Percentiles rank a stretch among this genome's conserved stretches.
Evolutionary conservation across 2,113 vertebrate genomes (phyloP).

Genomic region (Chionis minor): DNA sequence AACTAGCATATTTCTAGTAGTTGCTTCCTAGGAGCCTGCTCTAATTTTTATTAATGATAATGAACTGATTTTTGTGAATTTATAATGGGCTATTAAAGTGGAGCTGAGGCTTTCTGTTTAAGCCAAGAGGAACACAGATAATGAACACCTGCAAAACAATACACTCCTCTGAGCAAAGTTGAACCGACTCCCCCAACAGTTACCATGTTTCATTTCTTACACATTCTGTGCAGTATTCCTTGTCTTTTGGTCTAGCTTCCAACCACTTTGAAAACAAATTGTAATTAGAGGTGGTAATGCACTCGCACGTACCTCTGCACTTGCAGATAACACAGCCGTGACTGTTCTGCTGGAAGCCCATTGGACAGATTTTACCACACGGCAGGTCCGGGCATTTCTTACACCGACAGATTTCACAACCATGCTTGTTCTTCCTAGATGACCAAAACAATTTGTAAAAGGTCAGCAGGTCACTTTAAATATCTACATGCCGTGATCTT

Average conservation of each 20-base stretch:
- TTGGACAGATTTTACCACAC: slow-evolving; percentile 85
- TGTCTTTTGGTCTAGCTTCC: background rate
- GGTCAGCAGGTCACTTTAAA: slow-evolving; percentile 46
- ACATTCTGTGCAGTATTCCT: background rate
- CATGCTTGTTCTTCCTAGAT: slow-evolving; percentile 90
- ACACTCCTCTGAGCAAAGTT: background rate
- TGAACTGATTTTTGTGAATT: background rate
- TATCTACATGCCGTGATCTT: background rate
- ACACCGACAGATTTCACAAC: slow-evolving; percentile 89
- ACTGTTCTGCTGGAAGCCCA: slow-evolving; percentile 85
- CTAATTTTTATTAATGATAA: background rate
- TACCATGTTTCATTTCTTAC: background rate
- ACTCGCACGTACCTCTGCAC: slow-evolving; percentile 80
- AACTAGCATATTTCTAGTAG: background rate
- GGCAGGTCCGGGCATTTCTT: slow-evolving; percentile 85
- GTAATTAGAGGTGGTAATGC: background rate
- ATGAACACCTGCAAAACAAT: background rate
- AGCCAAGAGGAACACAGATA: background rate
- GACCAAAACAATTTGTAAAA: slow-evolving; percentile 56
- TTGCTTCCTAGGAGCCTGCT: background rate
- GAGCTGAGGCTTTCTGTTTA: background rate
- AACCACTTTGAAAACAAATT: background rate
- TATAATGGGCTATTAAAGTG: background rate
- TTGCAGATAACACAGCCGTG: slow-evolving; percentile 85
- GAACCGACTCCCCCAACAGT: background rate